phyloP scores from a whole-genome alignment of 2,888 invertebrate genomes.

The Chloroclysta siterata region DNA sequence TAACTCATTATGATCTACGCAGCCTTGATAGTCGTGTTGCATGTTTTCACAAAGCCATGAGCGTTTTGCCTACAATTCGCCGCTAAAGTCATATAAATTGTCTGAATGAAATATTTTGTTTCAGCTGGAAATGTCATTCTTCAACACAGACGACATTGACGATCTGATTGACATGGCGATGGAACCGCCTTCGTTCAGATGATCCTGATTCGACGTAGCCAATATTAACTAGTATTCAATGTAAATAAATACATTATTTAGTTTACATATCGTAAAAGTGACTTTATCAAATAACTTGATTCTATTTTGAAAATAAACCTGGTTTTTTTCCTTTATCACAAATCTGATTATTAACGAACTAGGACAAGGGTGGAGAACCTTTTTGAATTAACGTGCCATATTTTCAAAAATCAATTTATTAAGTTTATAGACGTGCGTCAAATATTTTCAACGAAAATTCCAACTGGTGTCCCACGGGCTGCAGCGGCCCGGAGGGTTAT shows the following conservation, averaged over 20 bases:
- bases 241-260: conserved; percentile 27
- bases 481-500: too few relatives aligned
- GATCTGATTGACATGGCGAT: conserved; percentile 79
- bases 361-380: too few relatives aligned
- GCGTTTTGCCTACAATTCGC: too few relatives aligned
- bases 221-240: conserved; percentile 30
- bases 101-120: conserved; percentile 31
- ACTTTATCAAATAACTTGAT: conserved; percentile 10
- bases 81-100: background rate
- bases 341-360: too few relatives aligned
- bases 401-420: too few relatives aligned
- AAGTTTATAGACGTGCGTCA: too few relatives aligned
- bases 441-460: too few relatives aligned
- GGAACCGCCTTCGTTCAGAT: conserved; percentile 68
- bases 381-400: too few relatives aligned
- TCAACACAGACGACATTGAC: conserved; percentile 78
- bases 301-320: background rate
- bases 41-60: too few relatives aligned
- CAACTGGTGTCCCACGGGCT: too few relatives aligned
- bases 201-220: conserved; percentile 40
- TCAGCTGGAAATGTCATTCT: conserved; percentile 77
- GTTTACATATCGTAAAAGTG: conserved; percentile 4
- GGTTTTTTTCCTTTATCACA: too few relatives aligned
- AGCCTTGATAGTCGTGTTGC: background rate
- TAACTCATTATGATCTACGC: background rate